phyloP scores from a whole-genome alignment of 1,140 invertebrate genomes.

The Leptopilina boulardi region DNA sequence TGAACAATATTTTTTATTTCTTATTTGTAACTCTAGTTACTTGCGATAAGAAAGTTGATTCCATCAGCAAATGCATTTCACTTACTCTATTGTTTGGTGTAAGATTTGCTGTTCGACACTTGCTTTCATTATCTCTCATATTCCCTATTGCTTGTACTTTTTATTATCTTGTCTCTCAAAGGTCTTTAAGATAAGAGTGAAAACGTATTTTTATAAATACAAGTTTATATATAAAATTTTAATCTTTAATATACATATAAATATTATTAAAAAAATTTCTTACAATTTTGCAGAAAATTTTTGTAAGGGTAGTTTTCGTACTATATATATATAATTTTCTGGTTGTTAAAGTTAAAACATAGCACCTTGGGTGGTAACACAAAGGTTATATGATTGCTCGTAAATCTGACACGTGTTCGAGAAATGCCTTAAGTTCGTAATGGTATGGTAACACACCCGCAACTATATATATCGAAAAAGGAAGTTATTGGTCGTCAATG shows the following conservation, averaged over 20 bases:
- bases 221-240: not conserved
- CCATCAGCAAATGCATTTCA: not conserved
- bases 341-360: not conserved
- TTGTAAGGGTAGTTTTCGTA: not conserved
- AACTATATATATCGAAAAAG: slow-evolving; percentile 21
- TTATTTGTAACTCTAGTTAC: not conserved
- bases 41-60: slow-evolving; percentile 17
- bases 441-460: slow-evolving; percentile 4
- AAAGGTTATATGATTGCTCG: slow-evolving; percentile 24
- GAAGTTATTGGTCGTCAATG: slow-evolving; percentile 24
- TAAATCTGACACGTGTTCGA: slow-evolving; percentile 20
- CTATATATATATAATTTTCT: slow-evolving; percentile 29
- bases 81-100: not conserved
- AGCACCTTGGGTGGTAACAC: not conserved
- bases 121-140: slow-evolving; percentile 13
- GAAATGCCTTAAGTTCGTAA: slow-evolving; percentile 10
- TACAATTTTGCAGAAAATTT: too few relatives aligned
- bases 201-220: not conserved
- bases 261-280: too few relatives aligned
- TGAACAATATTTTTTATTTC: too few relatives aligned
- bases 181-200: slow-evolving; percentile 20
- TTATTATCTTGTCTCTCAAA: not conserved
- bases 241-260: too few relatives aligned
- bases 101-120: slow-evolving; percentile 32
- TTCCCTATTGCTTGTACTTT: not conserved